These are phyloP conservation scores for Mus musculus DNA, from an alignment of 2,113 vertebrate species.

Conservation along the genomic window GRCm39 chr10:53750001-53750500, in stretches of 20 bases:
- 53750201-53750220: background rate
- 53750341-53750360: conserved; percentile 29
- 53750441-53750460: background rate
- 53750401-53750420: conserved; percentile 10
- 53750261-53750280: background rate
- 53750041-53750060: conserved; percentile 62
- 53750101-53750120: conserved; percentile 37
- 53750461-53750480: background rate
- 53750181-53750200: background rate
- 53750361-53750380: conserved; percentile 41
- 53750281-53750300: conserved; percentile 33
- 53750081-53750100: conserved; percentile 40
- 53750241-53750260: background rate
- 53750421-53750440: conserved; percentile 2
- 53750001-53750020: conserved; percentile 74
- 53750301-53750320: background rate
- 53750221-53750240: background rate
- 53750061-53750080: conserved; percentile 31
- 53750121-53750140: background rate
- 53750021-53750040: conserved; percentile 63
- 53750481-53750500: background rate
- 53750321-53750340: conserved; percentile 21
- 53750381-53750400: background rate
- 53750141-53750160: background rate
- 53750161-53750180: background rate